A percentile compares a stretch with the other conserved stretches of the same genome.
Conservation (phyloP, 2,797 vertebrate species). For the Tamandua tetradactyla region DNA sequence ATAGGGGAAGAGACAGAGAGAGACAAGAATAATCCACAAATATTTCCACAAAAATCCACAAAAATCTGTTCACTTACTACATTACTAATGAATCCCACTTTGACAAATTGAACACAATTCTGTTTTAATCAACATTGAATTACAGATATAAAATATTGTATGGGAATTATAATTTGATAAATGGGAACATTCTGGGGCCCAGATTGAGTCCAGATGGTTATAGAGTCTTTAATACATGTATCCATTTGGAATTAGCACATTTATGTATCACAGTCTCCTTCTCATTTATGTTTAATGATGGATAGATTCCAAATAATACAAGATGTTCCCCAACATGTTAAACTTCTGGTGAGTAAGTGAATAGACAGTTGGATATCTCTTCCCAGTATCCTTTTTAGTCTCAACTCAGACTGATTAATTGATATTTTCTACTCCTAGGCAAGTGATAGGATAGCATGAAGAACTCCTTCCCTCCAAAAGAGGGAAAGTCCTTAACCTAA, state of each 20-base stretch:
- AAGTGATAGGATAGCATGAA: constrained; percentile 27
- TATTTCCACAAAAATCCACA: no score
- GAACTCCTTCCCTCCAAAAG: not conserved
- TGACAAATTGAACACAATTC: constrained; percentile 76
- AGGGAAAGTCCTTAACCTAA: not conserved
- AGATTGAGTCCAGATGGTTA: constrained; percentile 87
- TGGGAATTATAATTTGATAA: constrained; percentile 85
- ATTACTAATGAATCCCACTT: constrained; percentile 32
- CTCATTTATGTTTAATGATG: constrained; percentile 87
- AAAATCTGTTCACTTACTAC: not conserved
- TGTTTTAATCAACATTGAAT: constrained; percentile 79
- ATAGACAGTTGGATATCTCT: constrained; percentile 75
- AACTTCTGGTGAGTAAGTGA: constrained; percentile 83
- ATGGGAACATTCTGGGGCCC: constrained; percentile 82
- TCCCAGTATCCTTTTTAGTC: constrained; percentile 61
- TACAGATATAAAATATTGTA: constrained; percentile 77
- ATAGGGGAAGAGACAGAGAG: not conserved
- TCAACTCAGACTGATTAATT: constrained; percentile 53
- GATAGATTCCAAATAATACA: constrained; percentile 86
- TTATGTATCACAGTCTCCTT: constrained; percentile 81
- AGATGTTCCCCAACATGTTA: constrained; percentile 86
- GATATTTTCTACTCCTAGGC: not conserved
- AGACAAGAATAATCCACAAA: not conserved
- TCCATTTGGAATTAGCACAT: constrained; percentile 85
- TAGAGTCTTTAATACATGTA: constrained; percentile 83